Conservation (phyloP, 2,888 invertebrate genomes). For the Tetanocera ferruginea region DNA sequence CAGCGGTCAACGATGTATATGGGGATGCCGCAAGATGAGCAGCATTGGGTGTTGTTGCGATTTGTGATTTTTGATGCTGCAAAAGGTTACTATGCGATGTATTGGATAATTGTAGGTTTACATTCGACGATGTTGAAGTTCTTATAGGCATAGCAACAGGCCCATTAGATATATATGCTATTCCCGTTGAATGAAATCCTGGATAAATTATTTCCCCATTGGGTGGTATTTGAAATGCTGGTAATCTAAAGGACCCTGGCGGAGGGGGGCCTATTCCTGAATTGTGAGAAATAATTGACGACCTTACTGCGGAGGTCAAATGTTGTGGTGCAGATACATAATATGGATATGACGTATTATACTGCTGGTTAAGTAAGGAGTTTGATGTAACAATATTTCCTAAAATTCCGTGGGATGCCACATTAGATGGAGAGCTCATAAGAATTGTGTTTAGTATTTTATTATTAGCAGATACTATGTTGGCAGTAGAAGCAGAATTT, state of each 20-base stretch:
- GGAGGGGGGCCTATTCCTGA: slow-evolving; percentile 59
- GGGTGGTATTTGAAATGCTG: slow-evolving; percentile 70
- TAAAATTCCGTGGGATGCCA: slow-evolving; percentile 50
- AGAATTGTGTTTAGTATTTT: slow-evolving; percentile 58
- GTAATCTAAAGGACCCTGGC: slow-evolving; percentile 61
- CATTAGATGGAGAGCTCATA: slow-evolving; percentile 62
- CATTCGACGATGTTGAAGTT: slow-evolving; percentile 46
- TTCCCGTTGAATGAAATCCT: slow-evolving; percentile 58
- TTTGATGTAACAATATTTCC: slow-evolving; percentile 60
- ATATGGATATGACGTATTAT: slow-evolving; percentile 64
- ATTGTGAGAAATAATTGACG: slow-evolving; percentile 62
- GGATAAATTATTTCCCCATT: slow-evolving; percentile 74
- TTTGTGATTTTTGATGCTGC: slow-evolving; percentile 57
- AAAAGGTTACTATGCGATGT: slow-evolving; percentile 40
- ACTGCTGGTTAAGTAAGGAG: slow-evolving; percentile 60
- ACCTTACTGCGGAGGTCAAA: slow-evolving; percentile 57
- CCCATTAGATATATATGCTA: slow-evolving; percentile 58
- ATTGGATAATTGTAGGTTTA: slow-evolving; percentile 4
- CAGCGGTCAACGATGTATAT: slow-evolving; percentile 58
- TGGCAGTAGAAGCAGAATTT: slow-evolving; percentile 36
- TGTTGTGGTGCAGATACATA: slow-evolving; percentile 57
- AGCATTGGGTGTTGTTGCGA: slow-evolving; percentile 56
- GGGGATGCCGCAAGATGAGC: slow-evolving; percentile 56
- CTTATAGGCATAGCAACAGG: slow-evolving; percentile 45
- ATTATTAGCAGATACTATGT: slow-evolving; percentile 49